These are phyloP conservation scores for Lepidotrigona ventralis DNA, from an alignment of 1,140 invertebrate genomes.

Conservation along the genomic window DNA sequence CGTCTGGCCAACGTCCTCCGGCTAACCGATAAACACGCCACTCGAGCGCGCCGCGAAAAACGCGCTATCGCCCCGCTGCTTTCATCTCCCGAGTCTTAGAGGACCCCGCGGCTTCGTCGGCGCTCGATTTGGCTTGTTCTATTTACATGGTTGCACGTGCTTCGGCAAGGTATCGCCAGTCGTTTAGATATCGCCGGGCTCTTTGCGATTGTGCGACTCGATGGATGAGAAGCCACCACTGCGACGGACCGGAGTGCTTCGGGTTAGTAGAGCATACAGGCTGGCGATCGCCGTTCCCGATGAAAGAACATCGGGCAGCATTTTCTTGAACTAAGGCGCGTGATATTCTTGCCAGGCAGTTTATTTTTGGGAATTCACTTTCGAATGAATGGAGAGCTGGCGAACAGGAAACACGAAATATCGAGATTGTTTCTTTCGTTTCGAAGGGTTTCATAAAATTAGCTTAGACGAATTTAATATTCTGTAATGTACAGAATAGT, in stretches of 20 bases:
- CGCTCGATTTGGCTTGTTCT: neutral
- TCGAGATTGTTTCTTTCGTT: too few species aligned
- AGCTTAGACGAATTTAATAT: too few species aligned
- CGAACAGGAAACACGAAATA: too few species aligned
- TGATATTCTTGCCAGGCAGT: too few species aligned
- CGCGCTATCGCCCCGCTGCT: slow-evolving; percentile 54
- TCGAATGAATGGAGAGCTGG: too few species aligned
- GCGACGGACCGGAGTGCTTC: neutral
- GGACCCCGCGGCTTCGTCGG: neutral
- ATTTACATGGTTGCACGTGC: neutral
- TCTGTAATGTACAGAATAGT: too few species aligned
- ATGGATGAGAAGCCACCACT: neutral
- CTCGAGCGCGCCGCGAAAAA: slow-evolving; percentile 57
- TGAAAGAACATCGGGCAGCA: neutral
- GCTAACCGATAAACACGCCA: slow-evolving; percentile 60
- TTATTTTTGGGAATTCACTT: too few species aligned
- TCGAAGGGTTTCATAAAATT: too few species aligned
- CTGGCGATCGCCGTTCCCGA: neutral
- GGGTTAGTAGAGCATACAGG: neutral
- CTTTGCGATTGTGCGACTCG: neutral
- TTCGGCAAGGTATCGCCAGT: neutral
- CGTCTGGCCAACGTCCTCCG: slow-evolving; percentile 66
- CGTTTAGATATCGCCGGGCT: neutral
- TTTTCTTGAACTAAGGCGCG: too few species aligned
- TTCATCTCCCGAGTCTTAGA: slow-evolving; percentile 55